Evolutionary conservation across 1,140 invertebrate genomes (phyloP), one percentile per base, ranked within the genome.

Genomic region (Euborellia annulipes): DNA sequence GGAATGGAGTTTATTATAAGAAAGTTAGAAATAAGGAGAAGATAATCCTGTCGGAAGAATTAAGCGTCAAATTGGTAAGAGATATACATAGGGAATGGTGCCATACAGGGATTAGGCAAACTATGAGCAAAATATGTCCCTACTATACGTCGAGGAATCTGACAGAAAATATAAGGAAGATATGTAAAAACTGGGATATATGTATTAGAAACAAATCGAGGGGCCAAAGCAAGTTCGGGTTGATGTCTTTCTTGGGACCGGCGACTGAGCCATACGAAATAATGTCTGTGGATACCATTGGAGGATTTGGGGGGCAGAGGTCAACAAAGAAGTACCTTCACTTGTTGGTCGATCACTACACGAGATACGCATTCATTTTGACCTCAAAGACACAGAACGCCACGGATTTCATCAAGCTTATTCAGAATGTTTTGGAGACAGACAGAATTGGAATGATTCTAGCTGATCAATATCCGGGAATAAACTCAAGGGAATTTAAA

Each of bases 361-460:
- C 47, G 38, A 53, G 59, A 57, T 61, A 42, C 47, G 58, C 53
- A 23, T 61, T 39, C 50, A 60, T 27, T 27, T 27, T 27, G 23
- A 27, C 23, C 23, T 27, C 23, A 27, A 27, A 27, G 11, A 27
- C 23, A 6, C 52, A 60, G 52, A 54, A 38, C 36, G 45, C 56
- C 21, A 52, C 43, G 43, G 61, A 60, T 49, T 64, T 62, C 39
- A 56, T 64, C 3, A 61, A 60, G 54, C 41, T 63, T 54, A 32
- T 61, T 36, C 13, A 61, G 47, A 50, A 59, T 2, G 18, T 54
- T 22, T 2, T 21, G 21, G 19, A 58, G 49, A 44, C 27, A 1
- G 18, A 58, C 11, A 49, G 55, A 9, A 61, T 62, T 43, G 50
- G 41, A 4, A 52, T 57, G 30, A n/a, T 62, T 8, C 19, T 63